Evolutionary conservation across 2,797 vertebrate species (phyloP), one percentile per base, ranked within the genome.

Genomic region (Xyrichtys novacula): DNA sequence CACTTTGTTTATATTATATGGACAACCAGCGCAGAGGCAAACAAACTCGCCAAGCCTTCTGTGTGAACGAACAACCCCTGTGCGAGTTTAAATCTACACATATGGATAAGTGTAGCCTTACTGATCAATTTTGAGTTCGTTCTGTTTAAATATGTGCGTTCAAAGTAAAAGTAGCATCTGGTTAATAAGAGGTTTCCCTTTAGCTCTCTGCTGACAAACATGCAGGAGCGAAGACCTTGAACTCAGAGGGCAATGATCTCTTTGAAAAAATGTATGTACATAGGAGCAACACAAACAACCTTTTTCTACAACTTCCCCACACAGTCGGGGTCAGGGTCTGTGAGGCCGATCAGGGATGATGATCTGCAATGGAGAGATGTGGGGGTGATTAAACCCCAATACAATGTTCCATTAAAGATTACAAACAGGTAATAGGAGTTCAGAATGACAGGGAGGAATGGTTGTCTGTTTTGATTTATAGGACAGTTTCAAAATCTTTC

Each of bases 1-100:
- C 47, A 3, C 40, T 56, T 49, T 75, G 80, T 69, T 81, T 76
- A 56, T n/a, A 34, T 53, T 43, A 38, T 17, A 48, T 16, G 15
- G 42, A 22, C 38, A 22, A 16, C 28, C 61, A 56, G 66, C 54
- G 23, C 8, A 58, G 31, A 65, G 54, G 38, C 22, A 2, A 1
- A 26, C 26, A 31, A 50, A 26, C 48, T 43, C n/a, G 65, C 38
- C 56, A n/a, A n/a, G 1, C 43, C 52, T 31, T 59, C 38, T 39
- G 23, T 31, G 36, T 22, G 26, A 44, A 62, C 2, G 11, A 36
- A 34, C 19, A 64, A 19, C 36, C 25, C 31, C 1, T 39, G 26
- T 43, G 28, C 2, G 4, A 29, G 22, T n/a, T 3, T 26, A 0
- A 43, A 25, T 26, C n/a, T 17, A 54, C 39, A 57, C 5, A 1